Conservation (phyloP, 2,113 vertebrate genomes). For the Cynopterus brachyotis region DNA sequence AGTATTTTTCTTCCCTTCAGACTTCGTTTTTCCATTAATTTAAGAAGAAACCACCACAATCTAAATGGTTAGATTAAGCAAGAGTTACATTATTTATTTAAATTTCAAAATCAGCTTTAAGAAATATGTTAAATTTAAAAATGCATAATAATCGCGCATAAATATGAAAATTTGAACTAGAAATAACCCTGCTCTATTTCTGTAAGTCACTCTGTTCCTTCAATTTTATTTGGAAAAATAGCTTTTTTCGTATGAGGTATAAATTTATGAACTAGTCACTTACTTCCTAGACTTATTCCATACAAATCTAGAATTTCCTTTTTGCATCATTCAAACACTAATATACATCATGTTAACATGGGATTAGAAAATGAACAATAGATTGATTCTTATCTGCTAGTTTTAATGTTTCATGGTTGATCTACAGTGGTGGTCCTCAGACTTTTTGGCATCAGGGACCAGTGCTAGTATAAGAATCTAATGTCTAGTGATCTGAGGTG, state of each 20-base stretch:
- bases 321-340: not conserved
- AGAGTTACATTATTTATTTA: not conserved
- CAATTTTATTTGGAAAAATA: not conserved
- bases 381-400: constrained; percentile 33
- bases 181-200: constrained; percentile 53
- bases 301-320: not conserved
- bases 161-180: constrained; percentile 62
- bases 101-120: not conserved
- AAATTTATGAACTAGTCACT: not conserved
- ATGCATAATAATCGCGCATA: constrained; percentile 61
- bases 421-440: not conserved
- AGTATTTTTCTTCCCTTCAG: constrained; percentile 14
- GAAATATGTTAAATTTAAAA: constrained; percentile 47
- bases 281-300: constrained; percentile 2
- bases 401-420: constrained; percentile 26
- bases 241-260: not conserved
- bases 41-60: not conserved
- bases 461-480: too few relatives aligned
- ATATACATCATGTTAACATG: not conserved
- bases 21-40: constrained; percentile 8
- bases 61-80: not conserved
- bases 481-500: too few relatives aligned
- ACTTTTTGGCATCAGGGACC: too few relatives aligned
- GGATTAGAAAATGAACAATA: constrained; percentile 27
- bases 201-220: constrained; percentile 28